Evolutionary conservation across 35 echinoderm and acorn worm genomes (phyloP).

Genomic region (Nesometra sesokonis): DNA sequence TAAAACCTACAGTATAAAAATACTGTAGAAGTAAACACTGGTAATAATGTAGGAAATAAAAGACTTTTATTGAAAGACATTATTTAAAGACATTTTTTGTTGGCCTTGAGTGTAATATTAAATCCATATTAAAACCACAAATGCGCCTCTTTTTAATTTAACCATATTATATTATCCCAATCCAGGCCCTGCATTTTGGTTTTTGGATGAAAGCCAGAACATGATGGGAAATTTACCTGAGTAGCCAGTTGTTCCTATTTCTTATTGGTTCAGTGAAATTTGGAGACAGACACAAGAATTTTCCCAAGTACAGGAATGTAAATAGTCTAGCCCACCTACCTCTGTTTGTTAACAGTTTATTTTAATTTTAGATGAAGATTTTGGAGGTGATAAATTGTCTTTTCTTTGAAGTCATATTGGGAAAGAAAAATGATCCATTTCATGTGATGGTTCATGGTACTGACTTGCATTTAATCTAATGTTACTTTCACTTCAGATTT

Average conservation of each 20-base stretch:
- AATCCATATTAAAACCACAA: too few relatives aligned
- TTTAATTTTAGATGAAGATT: background rate
- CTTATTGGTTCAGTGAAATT: background rate
- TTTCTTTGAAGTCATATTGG: background rate
- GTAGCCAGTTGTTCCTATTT: background rate
- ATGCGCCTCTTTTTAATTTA: background rate
- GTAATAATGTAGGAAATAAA: too few relatives aligned
- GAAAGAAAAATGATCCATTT: background rate
- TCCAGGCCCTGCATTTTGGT: background rate
- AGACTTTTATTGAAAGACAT: too few relatives aligned
- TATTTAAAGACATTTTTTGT: too few relatives aligned
- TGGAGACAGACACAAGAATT: background rate
- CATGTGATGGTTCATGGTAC: background rate
- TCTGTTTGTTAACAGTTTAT: background rate
- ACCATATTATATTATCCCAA: background rate
- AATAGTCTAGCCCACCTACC: background rate
- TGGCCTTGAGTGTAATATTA: too few relatives aligned
- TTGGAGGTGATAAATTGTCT: too few relatives aligned
- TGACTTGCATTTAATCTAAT: background rate
- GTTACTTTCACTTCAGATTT: background rate
- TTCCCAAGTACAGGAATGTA: background rate
- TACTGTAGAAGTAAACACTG: too few relatives aligned
- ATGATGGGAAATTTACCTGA: background rate
- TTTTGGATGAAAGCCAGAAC: background rate
- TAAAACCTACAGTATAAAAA: too few relatives aligned